Conservation (phyloP, 2,797 vertebrate genomes). For the Austrolebias charrua region DNA sequence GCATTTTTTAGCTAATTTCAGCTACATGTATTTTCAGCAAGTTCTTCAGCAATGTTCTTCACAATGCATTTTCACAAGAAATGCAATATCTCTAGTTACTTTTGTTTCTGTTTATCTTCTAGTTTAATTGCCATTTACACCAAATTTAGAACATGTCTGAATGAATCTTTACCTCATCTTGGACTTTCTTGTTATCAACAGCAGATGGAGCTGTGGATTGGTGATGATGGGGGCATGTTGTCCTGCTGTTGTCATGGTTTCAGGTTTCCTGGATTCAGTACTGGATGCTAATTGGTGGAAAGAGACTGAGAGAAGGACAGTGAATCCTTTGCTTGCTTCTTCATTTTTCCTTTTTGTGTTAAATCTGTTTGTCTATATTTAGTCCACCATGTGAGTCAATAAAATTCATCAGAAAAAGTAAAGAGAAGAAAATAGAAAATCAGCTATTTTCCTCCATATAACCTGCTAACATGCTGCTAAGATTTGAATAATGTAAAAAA, state of each 20-base stretch:
- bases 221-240: conserved; percentile 49
- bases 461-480: too few species aligned
- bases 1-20: too few species aligned
- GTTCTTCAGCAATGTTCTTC: too few species aligned
- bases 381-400: conserved; percentile 11
- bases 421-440: too few species aligned
- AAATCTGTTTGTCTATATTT: conserved; percentile 33
- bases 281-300: conserved; percentile 65
- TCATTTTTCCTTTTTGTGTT: neutral
- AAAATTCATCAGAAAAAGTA: neutral
- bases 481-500: too few species aligned
- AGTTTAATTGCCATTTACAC: neutral
- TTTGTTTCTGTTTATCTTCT: too few species aligned
- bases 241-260: conserved; percentile 72
- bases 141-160: neutral
- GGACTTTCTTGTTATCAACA: conserved; percentile 62
- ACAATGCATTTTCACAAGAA: too few species aligned
- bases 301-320: conserved; percentile 19
- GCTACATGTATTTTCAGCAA: too few species aligned
- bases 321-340: conserved; percentile 11
- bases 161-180: neutral
- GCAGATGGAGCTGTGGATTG: conserved; percentile 70
- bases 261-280: conserved; percentile 51
- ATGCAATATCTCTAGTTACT: too few species aligned
- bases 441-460: too few species aligned